These are phyloP conservation scores for Ceramica pisi DNA, from an alignment of 2,888 invertebrate genomes.

Conservation along the genomic window DNA sequence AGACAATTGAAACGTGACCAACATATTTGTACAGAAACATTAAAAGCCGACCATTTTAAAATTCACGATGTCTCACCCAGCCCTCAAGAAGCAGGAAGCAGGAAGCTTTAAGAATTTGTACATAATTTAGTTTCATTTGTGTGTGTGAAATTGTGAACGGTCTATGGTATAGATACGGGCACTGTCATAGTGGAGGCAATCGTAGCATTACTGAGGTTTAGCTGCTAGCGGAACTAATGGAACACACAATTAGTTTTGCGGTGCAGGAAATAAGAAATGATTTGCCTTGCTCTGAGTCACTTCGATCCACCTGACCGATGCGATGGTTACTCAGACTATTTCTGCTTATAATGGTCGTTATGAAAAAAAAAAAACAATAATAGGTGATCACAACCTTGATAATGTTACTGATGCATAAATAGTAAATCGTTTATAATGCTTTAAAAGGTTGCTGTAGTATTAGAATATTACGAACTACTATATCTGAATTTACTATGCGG, in stretches of 20 bases:
- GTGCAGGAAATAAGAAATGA: conserved; percentile 85
- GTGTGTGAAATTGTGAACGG: conserved; percentile 52
- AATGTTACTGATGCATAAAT: conserved; percentile 38
- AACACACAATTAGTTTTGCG: conserved; percentile 81
- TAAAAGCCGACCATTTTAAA: conserved; percentile 58
- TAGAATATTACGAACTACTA: not conserved
- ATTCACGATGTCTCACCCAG: conserved; percentile 57
- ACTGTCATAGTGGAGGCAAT: conserved; percentile 71
- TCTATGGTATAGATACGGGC: conserved; percentile 61
- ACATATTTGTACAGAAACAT: conserved; percentile 60
- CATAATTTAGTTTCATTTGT: conserved; percentile 60
- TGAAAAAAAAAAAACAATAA: conserved; percentile 54
- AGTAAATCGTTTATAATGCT: conserved; percentile 7
- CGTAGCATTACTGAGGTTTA: conserved; percentile 77
- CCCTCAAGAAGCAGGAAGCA: conserved; percentile 71
- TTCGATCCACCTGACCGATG: conserved; percentile 76
- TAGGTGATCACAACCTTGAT: conserved; percentile 61
- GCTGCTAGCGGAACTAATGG: conserved; percentile 86
- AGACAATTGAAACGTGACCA: conserved; percentile 68
- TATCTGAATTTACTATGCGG: not conserved
- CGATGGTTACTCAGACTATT: conserved; percentile 75
- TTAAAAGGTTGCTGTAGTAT: not conserved
- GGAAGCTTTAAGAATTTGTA: conserved; percentile 68
- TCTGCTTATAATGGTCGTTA: conserved; percentile 64
- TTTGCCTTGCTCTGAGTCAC: conserved; percentile 83